Evolutionary conservation across 2,797 vertebrate genomes (phyloP).

Genomic region (Tolypeutes matacus): DNA sequence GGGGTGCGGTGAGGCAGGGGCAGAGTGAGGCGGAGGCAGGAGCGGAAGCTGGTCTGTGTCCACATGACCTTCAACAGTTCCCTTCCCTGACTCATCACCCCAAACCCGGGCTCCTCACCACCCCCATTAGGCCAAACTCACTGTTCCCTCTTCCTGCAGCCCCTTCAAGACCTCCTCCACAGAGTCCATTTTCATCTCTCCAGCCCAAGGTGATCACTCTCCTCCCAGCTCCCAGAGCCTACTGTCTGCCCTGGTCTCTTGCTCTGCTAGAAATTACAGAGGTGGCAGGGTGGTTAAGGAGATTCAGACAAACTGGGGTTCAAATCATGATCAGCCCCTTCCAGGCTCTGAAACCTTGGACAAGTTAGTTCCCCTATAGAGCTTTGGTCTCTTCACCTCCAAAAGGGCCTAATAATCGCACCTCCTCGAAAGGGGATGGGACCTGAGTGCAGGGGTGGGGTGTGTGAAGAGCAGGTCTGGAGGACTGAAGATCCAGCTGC

Average conservation of each 20-base stretch:
- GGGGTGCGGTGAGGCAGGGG: neutral
- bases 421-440: neutral
- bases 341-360: neutral
- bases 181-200: neutral
- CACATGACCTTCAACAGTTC: constrained; percentile 62
- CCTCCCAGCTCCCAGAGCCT: neutral
- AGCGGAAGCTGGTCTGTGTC: neutral
- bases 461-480: neutral
- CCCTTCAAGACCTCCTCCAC: neutral
- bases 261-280: neutral
- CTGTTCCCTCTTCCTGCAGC: neutral
- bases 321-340: neutral
- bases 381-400: constrained; percentile 5
- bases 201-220: neutral
- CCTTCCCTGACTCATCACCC: constrained; percentile 29
- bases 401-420: neutral
- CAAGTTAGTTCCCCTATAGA: neutral
- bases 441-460: neutral
- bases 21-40: constrained; percentile 16
- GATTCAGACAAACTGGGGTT: neutral
- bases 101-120: neutral
- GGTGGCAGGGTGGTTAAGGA: neutral
- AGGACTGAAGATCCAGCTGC: neutral
- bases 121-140: neutral
- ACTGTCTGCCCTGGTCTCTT: neutral